Evolutionary conservation across 2,797 vertebrate species (phyloP), one percentile per base, ranked within the genome.

Genomic region (Trichosurus vulpecula): DNA sequence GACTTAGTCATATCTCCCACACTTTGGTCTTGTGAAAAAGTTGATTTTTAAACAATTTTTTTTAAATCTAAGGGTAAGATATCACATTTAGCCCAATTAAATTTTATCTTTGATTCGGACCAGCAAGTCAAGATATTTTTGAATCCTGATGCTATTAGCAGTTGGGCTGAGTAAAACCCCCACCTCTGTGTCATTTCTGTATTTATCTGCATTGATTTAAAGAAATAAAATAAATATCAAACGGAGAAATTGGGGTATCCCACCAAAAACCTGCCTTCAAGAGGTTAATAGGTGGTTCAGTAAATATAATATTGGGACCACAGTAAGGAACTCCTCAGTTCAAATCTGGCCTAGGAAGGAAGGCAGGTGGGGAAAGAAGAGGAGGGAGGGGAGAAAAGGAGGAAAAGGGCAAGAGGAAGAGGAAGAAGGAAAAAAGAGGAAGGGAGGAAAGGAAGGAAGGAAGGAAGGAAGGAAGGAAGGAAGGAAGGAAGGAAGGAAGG

Each of bases 401-500:
- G 1, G n/a, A 3, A 4, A 10, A 19, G 35, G 16, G 12, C 19
- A 81, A 47, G n/a, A 81, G n/a, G 81, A 25, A 2, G 11, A 12
- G 19, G 81, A 0, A 53, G 22, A 51, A 30, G 30, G 51, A 4
- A 5, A 6, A 22, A 12, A 27, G 12, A 12, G 11, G n/a, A 35
- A 9, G 29, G 1, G 3, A 25, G 29, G 35, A 27, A 5, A 4
- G n/a, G 10, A 25, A 5, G 22, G 12, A 25, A 10, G 2, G 1
- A 27, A 3, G 2, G 13, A 52, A 2, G 25, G 10, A 52, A 31
- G 27, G 4, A 2, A 6, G 9, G 12, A 2, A 29, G 47, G 47
- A 9, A 52, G 3, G 41, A 0, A 4, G n/a, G 30, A 10, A 27
- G 27, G 3, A 12, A 4, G 4, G 2, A 13, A 1, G 4, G 10